Evolutionary conservation across 2,797 vertebrate genomes (phyloP).

Genomic region (Rallus crepitans): DNA sequence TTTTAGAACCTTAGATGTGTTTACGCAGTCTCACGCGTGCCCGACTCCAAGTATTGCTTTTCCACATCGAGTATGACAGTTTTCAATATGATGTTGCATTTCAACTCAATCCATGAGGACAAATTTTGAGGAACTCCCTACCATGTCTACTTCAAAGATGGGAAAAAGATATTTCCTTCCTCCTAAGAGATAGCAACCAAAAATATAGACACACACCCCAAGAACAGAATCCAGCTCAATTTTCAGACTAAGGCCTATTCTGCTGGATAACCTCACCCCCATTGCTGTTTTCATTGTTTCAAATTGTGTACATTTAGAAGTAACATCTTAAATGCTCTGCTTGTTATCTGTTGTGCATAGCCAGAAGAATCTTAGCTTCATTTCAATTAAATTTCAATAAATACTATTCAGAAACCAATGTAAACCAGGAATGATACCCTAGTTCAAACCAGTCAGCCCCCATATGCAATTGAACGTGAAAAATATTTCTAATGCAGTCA

Average conservation of each 20-base stretch:
- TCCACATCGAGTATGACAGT: background rate
- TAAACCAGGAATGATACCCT: background rate
- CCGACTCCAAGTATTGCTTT: background rate
- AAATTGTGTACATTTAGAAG: background rate
- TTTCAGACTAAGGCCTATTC: background rate
- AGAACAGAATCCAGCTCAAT: background rate
- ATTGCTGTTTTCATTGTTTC: background rate
- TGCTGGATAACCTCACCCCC: background rate
- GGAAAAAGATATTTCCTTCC: background rate
- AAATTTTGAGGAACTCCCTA: background rate
- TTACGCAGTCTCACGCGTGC: background rate
- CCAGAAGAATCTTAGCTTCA: background rate
- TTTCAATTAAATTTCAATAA: background rate
- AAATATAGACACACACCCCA: background rate
- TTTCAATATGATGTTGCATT: background rate
- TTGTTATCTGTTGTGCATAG: background rate
- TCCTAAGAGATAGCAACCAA: background rate
- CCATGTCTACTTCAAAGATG: background rate
- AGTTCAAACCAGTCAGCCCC: background rate
- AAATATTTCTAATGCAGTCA: background rate
- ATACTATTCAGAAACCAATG: background rate
- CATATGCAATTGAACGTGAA: background rate
- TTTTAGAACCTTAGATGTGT: background rate
- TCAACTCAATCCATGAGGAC: background rate
- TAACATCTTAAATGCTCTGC: background rate